Evolutionary conservation across 2,888 invertebrate genomes (phyloP), one percentile per base, ranked within the genome.

Genomic region (Archips xylosteana): DNA sequence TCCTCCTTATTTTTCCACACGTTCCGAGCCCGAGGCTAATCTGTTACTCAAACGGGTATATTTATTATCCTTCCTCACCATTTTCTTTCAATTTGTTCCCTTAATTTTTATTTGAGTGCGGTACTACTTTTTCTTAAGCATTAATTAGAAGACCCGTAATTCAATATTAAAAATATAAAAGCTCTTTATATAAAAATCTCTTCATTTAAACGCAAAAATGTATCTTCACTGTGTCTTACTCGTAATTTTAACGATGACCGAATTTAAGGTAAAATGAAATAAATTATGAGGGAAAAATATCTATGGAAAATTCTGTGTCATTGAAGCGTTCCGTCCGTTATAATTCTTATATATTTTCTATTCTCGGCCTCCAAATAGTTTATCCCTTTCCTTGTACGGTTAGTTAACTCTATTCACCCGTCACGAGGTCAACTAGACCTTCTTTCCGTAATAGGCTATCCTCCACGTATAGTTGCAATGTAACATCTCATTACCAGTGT

Each of bases 401-500:
- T 61, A 69, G 73, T 74, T 74, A 61, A 47, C 69, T 47, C 64
- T 49, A 34, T 73, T 54, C 63, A 54, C 59, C 70, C 70, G 74
- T 61, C 74, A 65, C 45, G 74, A 74, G 74, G 74, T 70, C 74
- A 74, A 65, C 74, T 70, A 64, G 65, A 70, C 68, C 73, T 73
- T 73, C 73, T 72, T 72, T 49, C 63, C 73, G 66, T 70, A 74
- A 69, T 69, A 64, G 74, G 65, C 65, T 65, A 42, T 69, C 69
- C 70, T 59, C 57, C 60, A 49, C 71, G 73, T 70, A 70, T 91
- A 89, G 90, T 90, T 87, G 86, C 85, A 87, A 83, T 81, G 69
- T 74, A 87, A 89, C 88, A 89, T 91, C 90, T 91, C 91, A 92
- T 92, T 92, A 92, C 90, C 83, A 85, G 78, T 86, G 84, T 87